A percentile compares a stretch with the other conserved stretches of the same genome.
Conservation (phyloP, 2,888 invertebrate genomes). For the Cantharis lateralis region DNA sequence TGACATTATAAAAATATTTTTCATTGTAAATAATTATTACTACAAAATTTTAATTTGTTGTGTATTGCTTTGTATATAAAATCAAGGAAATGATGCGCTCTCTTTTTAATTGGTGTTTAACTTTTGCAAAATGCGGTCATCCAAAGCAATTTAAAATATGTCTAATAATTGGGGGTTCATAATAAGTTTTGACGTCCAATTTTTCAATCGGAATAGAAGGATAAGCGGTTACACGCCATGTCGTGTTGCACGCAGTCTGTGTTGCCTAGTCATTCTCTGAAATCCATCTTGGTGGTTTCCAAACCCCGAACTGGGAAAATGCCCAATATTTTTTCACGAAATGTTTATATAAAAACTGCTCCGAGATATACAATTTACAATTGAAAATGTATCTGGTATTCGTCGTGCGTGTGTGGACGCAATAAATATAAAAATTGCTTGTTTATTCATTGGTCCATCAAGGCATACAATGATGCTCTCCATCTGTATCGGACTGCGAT, state of each 20-base stretch:
- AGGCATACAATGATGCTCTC: background rate
- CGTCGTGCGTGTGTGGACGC: background rate
- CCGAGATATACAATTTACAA: background rate
- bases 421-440: background rate
- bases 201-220: background rate
- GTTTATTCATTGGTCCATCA: background rate
- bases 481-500: background rate
- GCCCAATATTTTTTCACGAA: background rate
- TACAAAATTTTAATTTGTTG: background rate
- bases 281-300: background rate
- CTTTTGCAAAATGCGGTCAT: background rate
- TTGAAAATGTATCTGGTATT: background rate
- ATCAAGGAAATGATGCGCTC: conserved; percentile 24
- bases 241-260: background rate
- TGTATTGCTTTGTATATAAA: conserved; percentile 27
- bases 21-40: conserved; percentile 7
- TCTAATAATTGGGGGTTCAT: background rate
- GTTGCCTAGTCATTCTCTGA: background rate
- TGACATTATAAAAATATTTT: too few species aligned
- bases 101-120: conserved; percentile 22
- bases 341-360: background rate
- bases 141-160: too few species aligned
- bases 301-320: background rate
- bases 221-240: background rate
- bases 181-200: background rate